Conservation (phyloP, 2,888 invertebrate species). For the Hecatera dysodea region DNA sequence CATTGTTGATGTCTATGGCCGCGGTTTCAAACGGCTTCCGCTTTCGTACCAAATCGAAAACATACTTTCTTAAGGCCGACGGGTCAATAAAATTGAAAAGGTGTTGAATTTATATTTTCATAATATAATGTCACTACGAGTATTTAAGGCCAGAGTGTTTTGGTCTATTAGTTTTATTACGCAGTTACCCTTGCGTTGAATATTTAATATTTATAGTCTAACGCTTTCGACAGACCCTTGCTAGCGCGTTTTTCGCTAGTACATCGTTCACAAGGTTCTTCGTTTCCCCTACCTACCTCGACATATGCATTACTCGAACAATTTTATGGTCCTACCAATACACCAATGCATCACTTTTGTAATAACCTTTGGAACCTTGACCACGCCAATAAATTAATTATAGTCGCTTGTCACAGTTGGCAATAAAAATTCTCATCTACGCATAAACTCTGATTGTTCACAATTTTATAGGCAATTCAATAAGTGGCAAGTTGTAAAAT, state of each 20-base stretch:
- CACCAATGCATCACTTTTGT: conserved; percentile 62
- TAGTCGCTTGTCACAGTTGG: conserved; percentile 74
- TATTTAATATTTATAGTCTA: conserved; percentile 77
- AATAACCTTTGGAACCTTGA: conserved; percentile 79
- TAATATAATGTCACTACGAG: conserved; percentile 82
- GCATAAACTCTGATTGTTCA: conserved; percentile 84
- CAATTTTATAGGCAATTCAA: conserved; percentile 85
- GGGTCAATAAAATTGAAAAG: conserved; percentile 87
- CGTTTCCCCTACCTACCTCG: conserved; percentile 44
- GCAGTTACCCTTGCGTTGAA: conserved; percentile 86
- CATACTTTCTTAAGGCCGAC: conserved; percentile 86
- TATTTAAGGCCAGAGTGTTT: conserved; percentile 83
- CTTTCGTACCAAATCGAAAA: conserved; percentile 81
- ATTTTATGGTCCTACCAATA: conserved; percentile 49
- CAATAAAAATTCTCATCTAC: conserved; percentile 80
- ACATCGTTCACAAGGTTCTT: conserved; percentile 67
- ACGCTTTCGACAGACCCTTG: conserved; percentile 81
- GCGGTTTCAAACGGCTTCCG: conserved; percentile 82
- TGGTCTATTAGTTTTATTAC: conserved; percentile 87
- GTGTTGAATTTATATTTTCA: conserved; percentile 82
- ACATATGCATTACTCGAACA: conserved; percentile 50
- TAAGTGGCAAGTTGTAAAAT: conserved; percentile 83
- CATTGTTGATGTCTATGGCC: conserved; percentile 67
- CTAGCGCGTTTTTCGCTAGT: conserved; percentile 67
- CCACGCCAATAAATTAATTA: conserved; percentile 83